Base-by-base conservation (phyloP, 1,140 invertebrate species). In the Drosophila sechellia region DNA sequence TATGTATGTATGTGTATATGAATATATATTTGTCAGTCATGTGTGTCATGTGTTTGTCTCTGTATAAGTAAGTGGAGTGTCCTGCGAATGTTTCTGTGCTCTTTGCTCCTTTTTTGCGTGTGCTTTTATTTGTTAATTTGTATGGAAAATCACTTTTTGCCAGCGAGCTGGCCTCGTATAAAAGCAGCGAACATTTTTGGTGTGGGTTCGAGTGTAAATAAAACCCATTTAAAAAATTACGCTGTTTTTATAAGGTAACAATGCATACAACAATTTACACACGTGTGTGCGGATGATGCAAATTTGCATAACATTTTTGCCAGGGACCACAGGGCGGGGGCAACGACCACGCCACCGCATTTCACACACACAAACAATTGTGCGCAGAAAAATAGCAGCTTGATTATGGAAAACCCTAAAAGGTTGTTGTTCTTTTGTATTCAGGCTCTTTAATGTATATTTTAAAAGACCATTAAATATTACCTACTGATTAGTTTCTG, bases 201-300 rank as follows among this genome's bases (percentile, higher is more conserved):
- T 48, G 12, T 12, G 49, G 49, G 50, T 27, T 22, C 22, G 66
- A 70, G 66, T 70, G 66, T 70, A 70, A 74, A 74, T 54, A 81
- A 81, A 86, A 86, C 77, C 83, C 83, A 86, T 86, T 86, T 81
- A 86, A 86, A 86, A 70, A 86, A 86, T 86, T 86, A 86, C 79
- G 79, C 83, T 86, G 83, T 86, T 86, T 86, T 86, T 86, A 81
- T 87, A 86, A 86, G 83, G 83, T 86, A 86, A 86, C 83, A 86
- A 86, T 86, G 83, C 83, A 86, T 86, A 87, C 83, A 87, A 79
- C 83, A 87, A 86, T 86, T 86, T 87, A 86, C 83, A 86, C 83
- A 87, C 83, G 79, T 81, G 83, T 70, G 72, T 77, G 69, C 79
- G 83, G 50, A 69, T 86, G 78, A 69, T 86, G 78, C 83, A 83